A percentile compares a stretch with the other conserved stretches of the same genome.
Conservation (phyloP, 2,797 vertebrate genomes). For the Coregonus ussuriensis region DNA sequence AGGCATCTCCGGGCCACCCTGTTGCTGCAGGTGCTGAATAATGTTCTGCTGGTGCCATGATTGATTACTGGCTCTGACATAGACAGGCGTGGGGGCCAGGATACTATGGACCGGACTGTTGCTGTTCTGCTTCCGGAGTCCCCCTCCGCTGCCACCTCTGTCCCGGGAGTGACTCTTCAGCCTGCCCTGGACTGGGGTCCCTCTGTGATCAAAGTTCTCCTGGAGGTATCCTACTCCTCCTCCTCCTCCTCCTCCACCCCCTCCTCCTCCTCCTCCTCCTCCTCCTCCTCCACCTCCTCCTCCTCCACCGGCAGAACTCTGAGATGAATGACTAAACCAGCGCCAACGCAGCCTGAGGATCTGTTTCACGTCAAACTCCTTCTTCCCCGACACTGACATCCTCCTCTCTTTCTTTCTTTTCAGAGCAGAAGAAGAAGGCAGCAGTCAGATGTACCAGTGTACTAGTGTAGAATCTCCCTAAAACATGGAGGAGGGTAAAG, state of each 20-base stretch:
- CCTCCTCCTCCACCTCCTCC: conserved; percentile 70
- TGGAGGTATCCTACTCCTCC: conserved; percentile 79
- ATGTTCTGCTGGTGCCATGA: conserved; percentile 86
- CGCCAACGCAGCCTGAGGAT: conserved; percentile 96
- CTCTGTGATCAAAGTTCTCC: conserved; percentile 92
- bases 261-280: too few relatives aligned
- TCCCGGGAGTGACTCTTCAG: conserved; percentile 93
- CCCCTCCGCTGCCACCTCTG: conserved; percentile 78
- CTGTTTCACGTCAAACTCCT: conserved; percentile 98
- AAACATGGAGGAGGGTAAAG: conserved; percentile 64
- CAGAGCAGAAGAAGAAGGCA: conserved; percentile 53
- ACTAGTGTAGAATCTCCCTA: conserved; percentile 63
- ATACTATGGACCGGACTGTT: conserved; percentile 90
- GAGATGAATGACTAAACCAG: conserved; percentile 96
- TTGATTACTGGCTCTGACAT: conserved; percentile 81
- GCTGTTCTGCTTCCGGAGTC: conserved; percentile 81
- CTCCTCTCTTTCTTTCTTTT: conserved; percentile 58
- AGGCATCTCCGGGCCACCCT: conserved; percentile 74
- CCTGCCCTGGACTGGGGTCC: conserved; percentile 84
- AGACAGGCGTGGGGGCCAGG: conserved; percentile 81
- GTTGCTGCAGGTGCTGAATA: conserved; percentile 79
- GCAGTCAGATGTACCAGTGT: conserved; percentile 51
- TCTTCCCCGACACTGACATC: conserved; percentile 96
- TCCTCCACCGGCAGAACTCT: conserved; percentile 83
- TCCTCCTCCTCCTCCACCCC: conserved; percentile 52